Evolutionary conservation across 1,140 invertebrate species (phyloP).

Genomic region (Dendrolimus punctatus): DNA sequence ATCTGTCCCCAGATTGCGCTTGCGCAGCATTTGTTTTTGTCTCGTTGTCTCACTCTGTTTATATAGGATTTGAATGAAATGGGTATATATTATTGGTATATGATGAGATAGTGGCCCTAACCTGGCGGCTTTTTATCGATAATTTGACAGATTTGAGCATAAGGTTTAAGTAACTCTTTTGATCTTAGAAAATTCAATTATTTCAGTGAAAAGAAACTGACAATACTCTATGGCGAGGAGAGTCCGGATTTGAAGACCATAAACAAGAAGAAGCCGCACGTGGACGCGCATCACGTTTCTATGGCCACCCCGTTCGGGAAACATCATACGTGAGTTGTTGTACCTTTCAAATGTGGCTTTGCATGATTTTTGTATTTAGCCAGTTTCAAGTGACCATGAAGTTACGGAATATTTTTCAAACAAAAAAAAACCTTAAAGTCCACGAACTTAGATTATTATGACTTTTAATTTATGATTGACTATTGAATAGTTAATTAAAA

Average conservation of each 20-base stretch:
- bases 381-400: background rate
- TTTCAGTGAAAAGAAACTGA: constrained; percentile 77
- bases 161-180: no score
- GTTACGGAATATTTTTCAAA: background rate
- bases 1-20: no score
- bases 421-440: background rate
- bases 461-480: background rate
- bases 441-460: background rate
- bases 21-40: no score
- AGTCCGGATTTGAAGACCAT: constrained; percentile 73
- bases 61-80: no score
- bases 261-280: constrained; percentile 73
- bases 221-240: constrained; percentile 87
- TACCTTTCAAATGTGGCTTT: background rate
- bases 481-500: no score
- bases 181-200: no score
- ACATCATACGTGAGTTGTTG: constrained; percentile 84
- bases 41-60: no score
- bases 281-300: constrained; percentile 79
- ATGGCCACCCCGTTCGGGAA: constrained; percentile 87
- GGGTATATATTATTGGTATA: no score
- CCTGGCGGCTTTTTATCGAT: no score
- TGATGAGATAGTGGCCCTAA: no score
- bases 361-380: background rate
- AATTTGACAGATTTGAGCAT: no score